Percentiles rank a stretch among this genome's conserved stretches.
phyloP scores from a whole-genome alignment of 2,888 invertebrate genomes.

The Sinodicranocentrus sp. region DNA sequence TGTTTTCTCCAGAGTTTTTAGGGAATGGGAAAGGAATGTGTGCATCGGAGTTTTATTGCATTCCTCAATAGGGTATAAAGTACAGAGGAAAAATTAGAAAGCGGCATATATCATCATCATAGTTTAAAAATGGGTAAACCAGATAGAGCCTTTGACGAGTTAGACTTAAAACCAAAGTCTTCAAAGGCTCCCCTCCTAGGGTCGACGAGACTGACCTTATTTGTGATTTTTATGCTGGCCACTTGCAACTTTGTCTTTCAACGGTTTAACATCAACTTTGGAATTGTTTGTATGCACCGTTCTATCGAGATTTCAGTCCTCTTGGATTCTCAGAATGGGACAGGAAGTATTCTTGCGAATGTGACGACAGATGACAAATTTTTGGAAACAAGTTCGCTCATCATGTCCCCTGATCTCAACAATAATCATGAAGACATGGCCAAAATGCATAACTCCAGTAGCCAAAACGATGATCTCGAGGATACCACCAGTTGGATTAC shows the following conservation, averaged over 20 bases:
- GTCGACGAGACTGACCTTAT: constrained; percentile 45
- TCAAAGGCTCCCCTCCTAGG: constrained; percentile 30
- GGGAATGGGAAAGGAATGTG: not conserved
- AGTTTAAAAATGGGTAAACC: constrained; percentile 32
- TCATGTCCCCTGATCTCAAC: constrained; percentile 22
- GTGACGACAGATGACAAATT: not conserved
- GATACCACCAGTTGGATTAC: constrained; percentile 19
- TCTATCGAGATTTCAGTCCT: too few species aligned
- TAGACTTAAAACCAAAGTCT: constrained; percentile 28
- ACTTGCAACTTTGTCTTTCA: constrained; percentile 78
- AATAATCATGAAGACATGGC: constrained; percentile 1
- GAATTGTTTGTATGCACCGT: constrained; percentile 82
- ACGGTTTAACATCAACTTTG: constrained; percentile 81
- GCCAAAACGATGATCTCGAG: not conserved
- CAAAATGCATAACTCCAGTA: too few species aligned
- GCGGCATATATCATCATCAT: not conserved
- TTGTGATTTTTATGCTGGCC: constrained; percentile 78
- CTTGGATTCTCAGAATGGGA: constrained; percentile 68
- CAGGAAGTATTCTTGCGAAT: constrained; percentile 9
- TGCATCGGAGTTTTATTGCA: not conserved
- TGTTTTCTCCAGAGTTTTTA: not conserved
- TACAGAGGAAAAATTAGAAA: not conserved
- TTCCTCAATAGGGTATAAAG: not conserved
- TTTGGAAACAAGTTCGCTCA: constrained; percentile 34
- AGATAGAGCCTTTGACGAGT: constrained; percentile 39